These are phyloP conservation scores for Apostichopus leukothele DNA, from an alignment of 53 echinoderm and acorn worm genomes.

Conservation along the genomic window DNA sequence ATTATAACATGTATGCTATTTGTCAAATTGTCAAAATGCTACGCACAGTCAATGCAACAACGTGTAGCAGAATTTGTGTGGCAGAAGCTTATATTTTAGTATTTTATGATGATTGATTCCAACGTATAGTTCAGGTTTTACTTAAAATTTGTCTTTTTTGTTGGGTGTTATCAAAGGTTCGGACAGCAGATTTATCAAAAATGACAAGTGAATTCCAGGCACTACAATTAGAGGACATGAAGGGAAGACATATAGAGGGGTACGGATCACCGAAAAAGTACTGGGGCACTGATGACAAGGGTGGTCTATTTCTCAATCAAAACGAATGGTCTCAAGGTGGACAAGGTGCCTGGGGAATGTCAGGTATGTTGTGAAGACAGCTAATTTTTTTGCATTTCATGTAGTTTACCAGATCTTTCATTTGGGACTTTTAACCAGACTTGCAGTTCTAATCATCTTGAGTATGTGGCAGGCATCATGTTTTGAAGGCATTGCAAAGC, in stretches of 20 bases:
- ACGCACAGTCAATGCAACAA: background rate
- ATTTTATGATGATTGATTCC: background rate
- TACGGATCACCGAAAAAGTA: constrained; percentile 46
- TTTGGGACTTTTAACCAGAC: too few relatives aligned
- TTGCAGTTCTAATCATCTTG: too few relatives aligned
- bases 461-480: too few relatives aligned
- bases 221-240: constrained; percentile 71
- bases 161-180: constrained; percentile 51
- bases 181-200: constrained; percentile 73
- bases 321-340: constrained; percentile 45
- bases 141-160: background rate
- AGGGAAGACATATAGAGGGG: constrained; percentile 59
- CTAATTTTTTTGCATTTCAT: too few relatives aligned
- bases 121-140: too few relatives aligned
- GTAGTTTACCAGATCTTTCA: too few relatives aligned
- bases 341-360: constrained; percentile 46
- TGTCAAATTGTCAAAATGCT: too few relatives aligned
- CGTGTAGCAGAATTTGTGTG: background rate
- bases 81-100: background rate
- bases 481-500: too few relatives aligned
- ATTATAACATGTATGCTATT: too few relatives aligned
- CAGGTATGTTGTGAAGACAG: background rate
- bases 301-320: constrained; percentile 45
- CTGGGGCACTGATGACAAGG: constrained; percentile 56
- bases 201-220: constrained; percentile 91